Evolutionary conservation across 2,797 vertebrate genomes (phyloP), one percentile per base, ranked within the genome.

Genomic region (Poecilia wingei): DNA sequence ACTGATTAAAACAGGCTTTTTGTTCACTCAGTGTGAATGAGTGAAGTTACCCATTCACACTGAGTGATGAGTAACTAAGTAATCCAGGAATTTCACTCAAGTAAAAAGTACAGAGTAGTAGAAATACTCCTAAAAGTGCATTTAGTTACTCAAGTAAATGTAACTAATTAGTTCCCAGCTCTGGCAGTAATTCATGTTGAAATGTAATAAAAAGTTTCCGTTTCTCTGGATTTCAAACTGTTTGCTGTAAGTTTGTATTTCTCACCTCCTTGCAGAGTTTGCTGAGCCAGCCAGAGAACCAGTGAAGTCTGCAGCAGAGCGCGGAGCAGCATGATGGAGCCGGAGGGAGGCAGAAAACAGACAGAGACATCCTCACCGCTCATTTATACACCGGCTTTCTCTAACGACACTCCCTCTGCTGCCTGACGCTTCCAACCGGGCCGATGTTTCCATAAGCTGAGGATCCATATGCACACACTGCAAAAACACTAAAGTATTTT

Each of bases 201-300:
- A 70, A 6, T 28, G 2, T 12, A 2, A 13, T n/a, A 13, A 43
- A 69, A 33, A 1, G n/a, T 59, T 59, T 14, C n/a, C 1, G 4
- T 31, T 22, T n/a, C 31, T 12, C 71, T 20, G n/a, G 22, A 9
- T 12, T 33, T 55, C 2, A 25, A n/a, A 41, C 7, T 7, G 46
- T 39, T 41, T 55, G 49, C 28, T 14, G 8, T 14, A 55, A 61
- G 16, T 12, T 0, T 53, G 39, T 33, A 64, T 84, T 77, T 83
- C 95, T 95, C 93, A 96, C 96, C 96, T 90, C 94, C 92, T 91
- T 96, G 96, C 81, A 96, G 93, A 78, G 94, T 95, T 87, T 84
- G 84, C 84, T 93, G 92, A 77, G 91, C 84, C 92, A 96, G 73
- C 94, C 95, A 95, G 84, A 96, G 93, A 69, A 96, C 78, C 94